These are phyloP conservation scores for Drosophila longiperda DNA, from an alignment of 2,888 invertebrate genomes.

Conservation along the genomic window DNA sequence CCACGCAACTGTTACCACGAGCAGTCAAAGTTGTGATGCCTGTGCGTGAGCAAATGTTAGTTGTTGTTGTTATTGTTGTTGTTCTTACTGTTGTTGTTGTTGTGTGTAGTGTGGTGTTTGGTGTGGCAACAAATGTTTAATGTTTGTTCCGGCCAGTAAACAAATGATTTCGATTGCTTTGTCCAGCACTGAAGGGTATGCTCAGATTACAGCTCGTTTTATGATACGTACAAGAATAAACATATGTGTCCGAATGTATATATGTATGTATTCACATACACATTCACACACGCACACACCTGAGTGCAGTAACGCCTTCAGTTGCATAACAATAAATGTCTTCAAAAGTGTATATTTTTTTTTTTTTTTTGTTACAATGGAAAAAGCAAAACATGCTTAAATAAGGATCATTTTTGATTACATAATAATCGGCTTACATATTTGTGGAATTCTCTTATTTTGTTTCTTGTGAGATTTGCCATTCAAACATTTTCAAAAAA, in stretches of 20 bases:
- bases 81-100: neutral
- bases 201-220: constrained; percentile 25
- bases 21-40: constrained; percentile 15
- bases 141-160: constrained; percentile 45
- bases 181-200: constrained; percentile 22
- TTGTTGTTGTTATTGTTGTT: neutral
- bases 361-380: neutral
- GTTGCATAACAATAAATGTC: too few species aligned
- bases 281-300: neutral
- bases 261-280: neutral
- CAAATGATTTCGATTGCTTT: constrained; percentile 51
- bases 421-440: neutral
- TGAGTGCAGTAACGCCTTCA: too few species aligned
- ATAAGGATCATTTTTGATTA: neutral
- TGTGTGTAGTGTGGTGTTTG: constrained; percentile 4
- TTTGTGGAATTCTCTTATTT: neutral
- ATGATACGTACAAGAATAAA: neutral
- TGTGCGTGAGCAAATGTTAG: constrained; percentile 13
- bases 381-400: neutral
- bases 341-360: too few species aligned
- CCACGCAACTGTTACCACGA: constrained; percentile 69
- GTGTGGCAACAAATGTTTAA: constrained; percentile 20
- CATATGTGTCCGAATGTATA: neutral
- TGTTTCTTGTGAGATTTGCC: neutral
- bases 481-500: neutral